These are phyloP conservation scores for Platyrinchus mystaceus DNA, from an alignment of 2,797 vertebrate species.

Conservation along the genomic window DNA sequence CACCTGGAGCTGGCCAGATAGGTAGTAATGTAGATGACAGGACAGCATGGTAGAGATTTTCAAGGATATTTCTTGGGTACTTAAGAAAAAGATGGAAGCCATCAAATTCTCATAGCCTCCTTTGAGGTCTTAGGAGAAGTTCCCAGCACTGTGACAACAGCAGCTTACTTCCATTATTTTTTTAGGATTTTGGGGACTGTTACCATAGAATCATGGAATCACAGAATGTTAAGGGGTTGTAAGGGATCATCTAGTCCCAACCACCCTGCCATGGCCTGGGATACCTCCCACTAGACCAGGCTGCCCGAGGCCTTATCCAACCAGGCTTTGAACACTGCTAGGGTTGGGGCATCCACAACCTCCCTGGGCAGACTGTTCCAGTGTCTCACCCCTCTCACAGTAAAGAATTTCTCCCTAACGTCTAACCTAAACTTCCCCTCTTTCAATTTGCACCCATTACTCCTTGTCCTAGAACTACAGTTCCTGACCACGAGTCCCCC, in stretches of 20 bases:
- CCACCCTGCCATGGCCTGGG: too few species aligned
- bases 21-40: fast-evolving
- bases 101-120: background rate
- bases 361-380: background rate
- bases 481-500: background rate
- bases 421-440: background rate
- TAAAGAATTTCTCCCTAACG: background rate
- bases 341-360: background rate
- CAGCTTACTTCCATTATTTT: background rate
- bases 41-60: fast-evolving
- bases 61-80: background rate
- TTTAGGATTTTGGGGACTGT: background rate
- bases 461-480: background rate
- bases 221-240: background rate
- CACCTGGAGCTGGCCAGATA: background rate
- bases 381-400: fast-evolving
- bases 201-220: background rate
- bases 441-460: background rate
- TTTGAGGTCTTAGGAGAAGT: background rate
- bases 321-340: background rate
- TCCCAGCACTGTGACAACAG: background rate
- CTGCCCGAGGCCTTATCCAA: background rate
- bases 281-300: background rate
- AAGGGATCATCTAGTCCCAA: background rate
- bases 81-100: background rate